Percentiles rank a stretch among this genome's conserved stretches.
phyloP scores from a whole-genome alignment of 2,113 vertebrate species.

The Brevimyrus niger region DNA sequence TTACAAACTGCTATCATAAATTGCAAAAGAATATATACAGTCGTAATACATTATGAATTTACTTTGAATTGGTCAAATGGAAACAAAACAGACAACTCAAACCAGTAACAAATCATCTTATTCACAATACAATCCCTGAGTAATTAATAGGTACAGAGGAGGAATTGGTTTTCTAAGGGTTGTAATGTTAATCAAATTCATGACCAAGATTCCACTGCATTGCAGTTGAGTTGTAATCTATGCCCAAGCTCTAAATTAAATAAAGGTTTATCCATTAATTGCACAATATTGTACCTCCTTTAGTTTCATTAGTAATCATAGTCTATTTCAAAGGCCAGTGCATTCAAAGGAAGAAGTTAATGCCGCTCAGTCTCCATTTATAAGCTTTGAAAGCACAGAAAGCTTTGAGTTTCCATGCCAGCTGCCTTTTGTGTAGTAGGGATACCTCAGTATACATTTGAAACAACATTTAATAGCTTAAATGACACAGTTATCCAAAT shows the following conservation, averaged over 20 bases:
- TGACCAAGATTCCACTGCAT: background rate
- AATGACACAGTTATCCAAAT: background rate
- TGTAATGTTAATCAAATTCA: background rate
- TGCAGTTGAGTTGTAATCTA: background rate
- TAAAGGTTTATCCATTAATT: background rate
- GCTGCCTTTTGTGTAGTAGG: background rate
- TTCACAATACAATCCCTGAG: background rate
- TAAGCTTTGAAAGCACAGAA: slow-evolving; percentile 14
- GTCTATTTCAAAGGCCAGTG: slow-evolving; percentile 19
- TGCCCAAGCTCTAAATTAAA: background rate
- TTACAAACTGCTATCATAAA: background rate
- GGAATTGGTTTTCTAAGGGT: background rate
- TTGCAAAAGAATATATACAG: background rate
- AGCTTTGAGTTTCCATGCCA: background rate
- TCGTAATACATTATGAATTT: background rate
- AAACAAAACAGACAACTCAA: background rate
- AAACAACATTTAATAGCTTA: background rate
- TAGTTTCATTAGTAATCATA: slow-evolving; percentile 12
- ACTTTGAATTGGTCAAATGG: background rate
- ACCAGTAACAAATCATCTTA: background rate
- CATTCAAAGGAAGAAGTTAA: background rate
- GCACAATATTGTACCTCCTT: background rate
- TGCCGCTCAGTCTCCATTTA: slow-evolving; percentile 17
- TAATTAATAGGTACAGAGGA: background rate
- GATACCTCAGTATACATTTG: background rate